Evolutionary conservation across 2,797 vertebrate species (phyloP), one percentile per base, ranked within the genome.

Genomic region (Gymnopithys bicolor): DNA sequence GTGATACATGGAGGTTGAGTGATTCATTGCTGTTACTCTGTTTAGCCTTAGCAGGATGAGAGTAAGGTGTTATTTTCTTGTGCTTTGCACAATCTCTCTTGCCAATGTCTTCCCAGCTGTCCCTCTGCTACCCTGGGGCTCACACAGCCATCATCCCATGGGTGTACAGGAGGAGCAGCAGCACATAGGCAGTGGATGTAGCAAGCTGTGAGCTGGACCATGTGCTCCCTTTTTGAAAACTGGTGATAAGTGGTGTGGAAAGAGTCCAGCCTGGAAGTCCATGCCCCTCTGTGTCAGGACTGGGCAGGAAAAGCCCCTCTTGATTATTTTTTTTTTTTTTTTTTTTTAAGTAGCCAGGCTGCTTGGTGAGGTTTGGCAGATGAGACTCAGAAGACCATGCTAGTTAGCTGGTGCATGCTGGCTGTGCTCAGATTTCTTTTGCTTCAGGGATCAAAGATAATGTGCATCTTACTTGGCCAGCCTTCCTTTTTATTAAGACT

Each of bases 61-160:
- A 63, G 28, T 16, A 4, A 41, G 41, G 33, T 52, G 33, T 13
- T 24, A 8, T 74, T 35, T 83, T 32, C 33, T 41, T 0, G 0
- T 62, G n/a, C 24, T 35, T 69, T 4, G 2, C 23, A 27, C 8
- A 19, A 23, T 10, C 13, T 30, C 0, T 28, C 25, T 62, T 33
- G 39, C 19, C 1, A 3, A 2, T 43, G 24, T 55, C 32, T 78
- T 27, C 12, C 19, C 2, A 1, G 17, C 14, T 84, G 68, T 33
- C 32, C 9, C 14, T 68, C 37, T 68, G 62, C 28, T 11, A 4
- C 19, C 28, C 13, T 39, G 14, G 39, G 64, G 28, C 17, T 67
- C 1, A 1, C 1, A 3, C 45, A 48, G 41, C 25, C 32, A 0
- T 19, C 0, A 0, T 46, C 39, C 25, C 3, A 0, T 23, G 68